Evolutionary conservation across 1,140 invertebrate genomes (phyloP), one percentile per base, ranked within the genome.

Genomic region (Lasaia peninsularis): DNA sequence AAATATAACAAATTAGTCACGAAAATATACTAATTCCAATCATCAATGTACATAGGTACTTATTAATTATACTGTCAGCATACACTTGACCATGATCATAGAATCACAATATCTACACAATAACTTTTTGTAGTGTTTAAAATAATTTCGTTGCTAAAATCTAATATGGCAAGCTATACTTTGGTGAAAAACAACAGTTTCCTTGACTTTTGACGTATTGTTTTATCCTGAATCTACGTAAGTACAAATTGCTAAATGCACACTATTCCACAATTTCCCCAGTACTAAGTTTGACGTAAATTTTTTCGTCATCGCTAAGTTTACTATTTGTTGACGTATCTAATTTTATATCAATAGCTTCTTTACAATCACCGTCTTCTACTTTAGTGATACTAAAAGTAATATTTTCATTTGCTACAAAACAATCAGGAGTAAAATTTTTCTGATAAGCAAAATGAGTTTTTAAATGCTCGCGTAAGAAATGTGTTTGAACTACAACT

Each of bases 381-480:
- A 84, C 57, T 67, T 79, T 80, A 18, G 69, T 80, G 40, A 88
- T 72, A 12, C 73, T 78, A 65, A 88, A 86, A 56, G 60, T 79
- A 14, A 88, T 79, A 49, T 77, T 75, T 69, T 86, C 73, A 55
- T 80, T 86, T 33, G 81, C 81, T 5, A 79, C 76, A 53, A 72
- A 88, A 71, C 86, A 82, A 67, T 88, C 93, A 3, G 94, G 91
- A 56, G 88, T 91, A 11, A 92, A 81, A 52, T 90, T 80, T 71
- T 92, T 92, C 31, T 89, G 88, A 60, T 87, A 86, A 63, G 89
- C 90, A 74, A 96, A 96, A 81, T 97, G 96, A 20, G 95, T 86
- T 80, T 94, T 95, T 20, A 94, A 90, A 81, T 97, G 95, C 58
- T 96, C 95, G n/a, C 92, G 88, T 6, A 96, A 78, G 58, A 95